phyloP scores from a whole-genome alignment of 2,113 vertebrate genomes.

The Rhombomys opimus region DNA sequence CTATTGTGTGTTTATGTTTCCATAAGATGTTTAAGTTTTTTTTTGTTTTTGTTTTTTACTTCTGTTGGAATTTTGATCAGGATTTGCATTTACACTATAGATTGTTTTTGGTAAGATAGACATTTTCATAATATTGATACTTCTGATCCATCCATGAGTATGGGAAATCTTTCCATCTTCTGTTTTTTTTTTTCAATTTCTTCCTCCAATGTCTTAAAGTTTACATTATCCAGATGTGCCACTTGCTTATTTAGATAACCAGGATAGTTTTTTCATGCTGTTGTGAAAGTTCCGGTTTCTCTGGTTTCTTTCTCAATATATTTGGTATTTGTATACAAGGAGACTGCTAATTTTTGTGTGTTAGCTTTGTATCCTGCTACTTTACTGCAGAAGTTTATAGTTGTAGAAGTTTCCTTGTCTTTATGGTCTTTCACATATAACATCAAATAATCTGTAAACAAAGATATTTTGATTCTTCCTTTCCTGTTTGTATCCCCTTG shows the following conservation, averaged over 20 bases:
- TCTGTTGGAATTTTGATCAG: neutral
- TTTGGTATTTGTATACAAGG: neutral
- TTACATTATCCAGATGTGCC: neutral
- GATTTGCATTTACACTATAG: neutral
- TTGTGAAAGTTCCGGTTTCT: neutral
- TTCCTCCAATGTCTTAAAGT: neutral
- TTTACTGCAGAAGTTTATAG: neutral
- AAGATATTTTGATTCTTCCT: neutral
- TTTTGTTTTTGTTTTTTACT: neutral
- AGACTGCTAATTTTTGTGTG: neutral
- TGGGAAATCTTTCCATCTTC: neutral
- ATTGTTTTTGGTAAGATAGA: neutral
- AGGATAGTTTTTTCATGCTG: neutral
- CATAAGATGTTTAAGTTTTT: neutral
- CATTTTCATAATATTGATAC: neutral
- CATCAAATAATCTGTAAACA: neutral
- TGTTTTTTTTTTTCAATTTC: neutral
- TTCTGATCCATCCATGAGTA: neutral
- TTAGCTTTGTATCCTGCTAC: neutral
- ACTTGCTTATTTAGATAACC: neutral
- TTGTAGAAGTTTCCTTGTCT: neutral
- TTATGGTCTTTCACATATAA: neutral
- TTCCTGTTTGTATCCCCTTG: neutral
- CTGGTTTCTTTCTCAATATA: neutral
- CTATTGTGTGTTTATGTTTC: neutral